Evolutionary conservation across 2,113 vertebrate genomes (phyloP).

Genomic region (Carlito syrichta): DNA sequence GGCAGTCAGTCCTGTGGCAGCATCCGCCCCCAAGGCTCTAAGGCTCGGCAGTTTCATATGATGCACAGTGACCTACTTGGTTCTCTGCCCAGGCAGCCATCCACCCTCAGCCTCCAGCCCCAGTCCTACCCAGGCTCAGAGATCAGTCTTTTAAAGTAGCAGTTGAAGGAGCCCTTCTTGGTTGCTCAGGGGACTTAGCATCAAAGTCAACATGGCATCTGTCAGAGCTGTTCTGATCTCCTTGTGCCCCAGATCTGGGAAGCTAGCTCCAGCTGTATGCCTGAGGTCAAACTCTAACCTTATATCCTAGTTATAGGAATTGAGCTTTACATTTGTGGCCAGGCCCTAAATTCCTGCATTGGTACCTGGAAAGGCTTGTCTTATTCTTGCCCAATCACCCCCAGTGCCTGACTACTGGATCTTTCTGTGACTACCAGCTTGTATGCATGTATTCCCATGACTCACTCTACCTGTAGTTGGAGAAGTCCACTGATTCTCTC

Average conservation of each 20-base stretch:
- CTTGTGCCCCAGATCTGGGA: background rate
- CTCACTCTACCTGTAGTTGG: background rate
- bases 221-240: background rate
- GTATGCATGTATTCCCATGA: background rate
- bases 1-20: background rate
- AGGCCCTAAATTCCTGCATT: background rate
- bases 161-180: background rate
- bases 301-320: background rate
- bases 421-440: background rate
- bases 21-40: background rate
- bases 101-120: background rate
- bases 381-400: background rate
- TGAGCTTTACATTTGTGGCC: background rate
- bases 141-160: background rate
- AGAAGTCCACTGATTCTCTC: background rate
- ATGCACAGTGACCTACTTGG: background rate
- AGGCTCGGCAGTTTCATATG: background rate
- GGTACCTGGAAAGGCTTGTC: background rate
- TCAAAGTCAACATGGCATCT: background rate
- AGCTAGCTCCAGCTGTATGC: background rate
- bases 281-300: background rate
- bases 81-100: slow-evolving; percentile 19
- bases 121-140: background rate
- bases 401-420: background rate
- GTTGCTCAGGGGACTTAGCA: background rate